Percentiles rank a stretch among this genome's conserved stretches.
These are phyloP conservation scores for Labeo rohita DNA, from an alignment of 2,113 vertebrate genomes.

Conservation along the genomic window DNA sequence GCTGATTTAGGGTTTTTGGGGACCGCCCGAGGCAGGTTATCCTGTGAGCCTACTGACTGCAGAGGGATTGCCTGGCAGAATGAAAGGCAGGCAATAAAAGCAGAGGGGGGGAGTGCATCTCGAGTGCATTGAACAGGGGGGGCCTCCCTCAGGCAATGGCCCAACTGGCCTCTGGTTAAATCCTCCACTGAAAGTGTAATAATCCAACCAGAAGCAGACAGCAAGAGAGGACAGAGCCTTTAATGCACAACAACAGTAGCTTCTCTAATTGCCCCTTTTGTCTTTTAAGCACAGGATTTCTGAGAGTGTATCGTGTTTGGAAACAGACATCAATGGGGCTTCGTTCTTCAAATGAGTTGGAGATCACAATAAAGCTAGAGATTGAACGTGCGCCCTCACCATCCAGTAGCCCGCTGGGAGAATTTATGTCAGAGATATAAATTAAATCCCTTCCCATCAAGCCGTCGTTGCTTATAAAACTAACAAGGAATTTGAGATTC, in stretches of 20 bases:
- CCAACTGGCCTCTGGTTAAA: conserved; percentile 85
- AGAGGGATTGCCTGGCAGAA: conserved; percentile 82
- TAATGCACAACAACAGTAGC: conserved; percentile 78
- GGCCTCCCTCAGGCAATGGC: conserved; percentile 82
- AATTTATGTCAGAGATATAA: conserved; percentile 37
- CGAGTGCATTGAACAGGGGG: conserved; percentile 73
- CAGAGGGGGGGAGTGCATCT: conserved; percentile 42
- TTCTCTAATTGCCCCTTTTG: conserved; percentile 70
- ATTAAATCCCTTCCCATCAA: neutral
- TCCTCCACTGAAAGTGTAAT: conserved; percentile 85
- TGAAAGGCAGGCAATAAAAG: conserved; percentile 84
- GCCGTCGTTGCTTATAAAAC: neutral
- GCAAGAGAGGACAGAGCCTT: conserved; percentile 67
- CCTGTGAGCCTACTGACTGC: conserved; percentile 83
- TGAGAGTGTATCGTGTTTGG: conserved; percentile 66
- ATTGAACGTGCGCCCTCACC: neutral
- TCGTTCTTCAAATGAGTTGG: conserved; percentile 49
- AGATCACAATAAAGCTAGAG: conserved; percentile 42
- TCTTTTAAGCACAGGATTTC: conserved; percentile 75
- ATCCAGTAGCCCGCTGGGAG: neutral
- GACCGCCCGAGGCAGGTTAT: conserved; percentile 81
- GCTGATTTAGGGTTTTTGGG: conserved; percentile 81
- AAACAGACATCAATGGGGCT: conserved; percentile 59
- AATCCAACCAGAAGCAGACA: conserved; percentile 78
- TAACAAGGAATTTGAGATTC: neutral